Evolutionary conservation across 2,797 vertebrate genomes (phyloP).

Genomic region (Diceros bicornis): DNA sequence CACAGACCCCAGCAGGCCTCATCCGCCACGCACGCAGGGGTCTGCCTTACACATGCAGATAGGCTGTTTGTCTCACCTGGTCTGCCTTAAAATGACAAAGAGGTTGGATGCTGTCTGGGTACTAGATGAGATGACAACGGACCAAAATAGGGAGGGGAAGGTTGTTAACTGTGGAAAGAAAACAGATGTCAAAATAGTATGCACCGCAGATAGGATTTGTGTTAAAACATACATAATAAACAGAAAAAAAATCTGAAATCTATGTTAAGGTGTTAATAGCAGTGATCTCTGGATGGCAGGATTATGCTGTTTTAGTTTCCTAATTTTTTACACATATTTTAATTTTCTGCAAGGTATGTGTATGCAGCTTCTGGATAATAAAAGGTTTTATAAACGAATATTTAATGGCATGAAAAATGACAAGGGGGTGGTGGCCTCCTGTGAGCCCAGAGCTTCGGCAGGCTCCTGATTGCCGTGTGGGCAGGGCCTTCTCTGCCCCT

Average conservation of each 20-base stretch:
- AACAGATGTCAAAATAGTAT: neutral
- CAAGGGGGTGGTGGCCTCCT: neutral
- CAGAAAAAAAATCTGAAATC: neutral
- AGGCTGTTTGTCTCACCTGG: neutral
- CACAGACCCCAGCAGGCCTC: neutral
- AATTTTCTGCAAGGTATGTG: conserved; percentile 1
- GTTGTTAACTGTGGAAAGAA: neutral
- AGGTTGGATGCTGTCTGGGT: neutral
- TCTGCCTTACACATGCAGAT: conserved; percentile 59
- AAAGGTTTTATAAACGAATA: neutral
- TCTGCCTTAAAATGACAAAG: conserved; percentile 49
- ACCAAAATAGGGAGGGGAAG: neutral
- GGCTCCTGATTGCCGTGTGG: neutral
- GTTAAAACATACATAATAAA: neutral
- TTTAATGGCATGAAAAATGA: conserved; percentile 18
- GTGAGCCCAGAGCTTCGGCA: neutral
- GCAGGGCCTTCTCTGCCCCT: neutral
- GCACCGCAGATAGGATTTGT: neutral
- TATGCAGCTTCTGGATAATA: neutral
- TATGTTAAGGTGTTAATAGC: neutral
- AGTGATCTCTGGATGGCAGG: neutral
- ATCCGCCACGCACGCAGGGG: neutral
- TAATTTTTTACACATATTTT: neutral
- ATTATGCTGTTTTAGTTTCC: neutral
- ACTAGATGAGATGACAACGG: neutral